Evolutionary conservation across 2,888 invertebrate genomes (phyloP), one percentile per base, ranked within the genome.

Genomic region (Exephanes ischioxanthus): DNA sequence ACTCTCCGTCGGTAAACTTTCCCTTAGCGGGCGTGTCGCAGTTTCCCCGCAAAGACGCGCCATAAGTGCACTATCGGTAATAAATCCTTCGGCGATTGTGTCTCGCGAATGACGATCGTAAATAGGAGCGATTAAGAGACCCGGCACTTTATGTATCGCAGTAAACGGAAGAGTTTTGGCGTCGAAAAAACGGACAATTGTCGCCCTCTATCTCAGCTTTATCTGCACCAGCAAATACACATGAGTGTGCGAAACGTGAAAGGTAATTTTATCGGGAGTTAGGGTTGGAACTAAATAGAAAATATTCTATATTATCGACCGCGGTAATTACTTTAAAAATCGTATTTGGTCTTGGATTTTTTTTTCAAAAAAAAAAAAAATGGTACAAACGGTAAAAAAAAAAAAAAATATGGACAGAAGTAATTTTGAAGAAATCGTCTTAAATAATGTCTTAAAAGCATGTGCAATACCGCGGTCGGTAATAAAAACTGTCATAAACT

Each of bases 1-100:
- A 45, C 51, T 48, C 84, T 77, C 84, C 81, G 86, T 86, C 86
- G 86, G 83, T 86, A 86, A 86, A 58, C 61, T 26, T 45, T 41
- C 63, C 66, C 61, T 58, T 26, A 53, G 19, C 48, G 22, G 1
- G 45, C 51, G 48, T n/a, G 51, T 63, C 33, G n/a, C 67, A 41
- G 66, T 30, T 33, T 66, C 51, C 16, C 37, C n/a, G 11, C 16
- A 1, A 11, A 14, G 26, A 3, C 1, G 63, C 37, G n/a, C 33
- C 68, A 78, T 48, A 73, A 26, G 61, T 33, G 45, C 61, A 68
- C 53, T n/a, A 63, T 77, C 63, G 77, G 71, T 79, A 75, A 83
- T 73, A 79, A 83, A 79, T 41, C 22, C n/a, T 45, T 37, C 37
- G 58, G 53, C 73, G 22, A 71, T 66, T 63, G 4, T 55, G 30